Evolutionary conservation across 2,797 vertebrate species (phyloP).

Genomic region (Lemur catta): DNA sequence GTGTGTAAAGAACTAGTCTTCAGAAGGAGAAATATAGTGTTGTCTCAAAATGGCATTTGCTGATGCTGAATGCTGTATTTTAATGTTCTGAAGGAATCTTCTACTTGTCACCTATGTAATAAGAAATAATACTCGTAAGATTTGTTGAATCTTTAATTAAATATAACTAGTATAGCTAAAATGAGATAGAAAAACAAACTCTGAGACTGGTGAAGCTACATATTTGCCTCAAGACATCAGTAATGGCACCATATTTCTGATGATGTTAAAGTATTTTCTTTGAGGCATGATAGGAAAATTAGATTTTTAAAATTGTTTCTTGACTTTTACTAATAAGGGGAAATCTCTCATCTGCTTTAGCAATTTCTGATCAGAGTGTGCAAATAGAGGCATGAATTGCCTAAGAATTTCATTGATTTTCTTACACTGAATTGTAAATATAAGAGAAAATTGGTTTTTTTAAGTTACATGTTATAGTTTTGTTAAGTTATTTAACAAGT

Average conservation of each 20-base stretch:
- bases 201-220: not conserved
- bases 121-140: not conserved
- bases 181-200: not conserved
- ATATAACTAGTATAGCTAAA: not conserved
- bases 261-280: not conserved
- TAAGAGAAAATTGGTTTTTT: not conserved
- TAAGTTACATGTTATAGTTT: not conserved
- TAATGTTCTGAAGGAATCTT: not conserved
- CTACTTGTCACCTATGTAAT: not conserved
- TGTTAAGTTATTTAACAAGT: not conserved
- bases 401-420: not conserved
- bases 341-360: not conserved
- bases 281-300: not conserved
- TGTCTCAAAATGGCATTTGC: not conserved
- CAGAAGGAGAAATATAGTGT: not conserved
- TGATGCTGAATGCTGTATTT: not conserved
- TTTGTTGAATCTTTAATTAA: not conserved
- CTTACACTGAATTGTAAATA: not conserved
- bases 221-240: not conserved
- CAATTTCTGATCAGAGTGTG: not conserved
- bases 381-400: not conserved
- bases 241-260: not conserved
- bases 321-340: not conserved
- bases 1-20: not conserved
- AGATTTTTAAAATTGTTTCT: slow-evolving; percentile 40